Conservation (phyloP, 2,888 invertebrate genomes). For the Orthonevra nobilis region DNA sequence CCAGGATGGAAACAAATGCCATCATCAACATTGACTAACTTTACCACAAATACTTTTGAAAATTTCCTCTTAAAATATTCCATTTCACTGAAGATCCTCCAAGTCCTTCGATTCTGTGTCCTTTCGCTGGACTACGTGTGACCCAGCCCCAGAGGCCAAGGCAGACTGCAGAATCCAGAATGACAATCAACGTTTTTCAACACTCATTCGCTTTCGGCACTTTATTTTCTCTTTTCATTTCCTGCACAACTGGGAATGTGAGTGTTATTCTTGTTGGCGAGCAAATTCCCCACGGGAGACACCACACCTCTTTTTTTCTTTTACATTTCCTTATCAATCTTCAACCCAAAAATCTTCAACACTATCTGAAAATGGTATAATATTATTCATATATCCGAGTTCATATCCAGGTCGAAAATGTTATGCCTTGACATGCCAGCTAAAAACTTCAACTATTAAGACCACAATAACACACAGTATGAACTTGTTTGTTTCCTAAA, state of each 20-base stretch:
- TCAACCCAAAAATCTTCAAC: no score
- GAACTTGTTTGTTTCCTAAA: no score
- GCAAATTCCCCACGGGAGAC: conserved; percentile 7
- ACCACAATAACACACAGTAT: no score
- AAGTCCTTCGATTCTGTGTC: not conserved
- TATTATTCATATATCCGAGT: no score
- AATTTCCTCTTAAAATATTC: conserved; percentile 50
- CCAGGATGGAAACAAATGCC: conserved; percentile 11
- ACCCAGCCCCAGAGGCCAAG: conserved; percentile 2
- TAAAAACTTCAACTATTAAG: no score
- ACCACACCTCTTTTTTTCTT: no score
- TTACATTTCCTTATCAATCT: no score
- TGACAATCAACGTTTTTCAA: conserved; percentile 77
- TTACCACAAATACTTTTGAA: conserved; percentile 27
- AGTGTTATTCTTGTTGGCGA: conserved; percentile 25
- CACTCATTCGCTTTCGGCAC: no score
- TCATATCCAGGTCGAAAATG: no score
- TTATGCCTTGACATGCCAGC: no score
- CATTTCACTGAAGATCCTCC: conserved; percentile 22
- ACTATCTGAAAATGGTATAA: no score
- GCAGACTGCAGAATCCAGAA: conserved; percentile 74
- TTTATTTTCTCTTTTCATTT: conserved; percentile 22
- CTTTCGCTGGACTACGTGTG: conserved; percentile 6
- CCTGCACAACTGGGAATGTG: conserved; percentile 8
- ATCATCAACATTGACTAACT: conserved; percentile 26